phyloP scores from a whole-genome alignment of 2,888 invertebrate species.

The Scaptomyza reducta region DNA sequence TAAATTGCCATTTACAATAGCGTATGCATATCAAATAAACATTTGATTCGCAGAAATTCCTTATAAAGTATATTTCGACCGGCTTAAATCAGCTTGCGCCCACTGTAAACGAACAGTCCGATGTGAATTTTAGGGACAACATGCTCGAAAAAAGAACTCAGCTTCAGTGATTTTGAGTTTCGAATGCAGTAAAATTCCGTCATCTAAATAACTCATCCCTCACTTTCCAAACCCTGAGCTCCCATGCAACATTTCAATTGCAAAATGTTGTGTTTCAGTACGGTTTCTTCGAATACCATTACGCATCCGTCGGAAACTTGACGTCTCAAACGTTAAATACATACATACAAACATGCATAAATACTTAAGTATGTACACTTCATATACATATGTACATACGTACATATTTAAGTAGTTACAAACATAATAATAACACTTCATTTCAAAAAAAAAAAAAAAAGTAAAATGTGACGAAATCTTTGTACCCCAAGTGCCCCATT shows the following conservation, averaged over 20 bases:
- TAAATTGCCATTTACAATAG: slow-evolving; percentile 6
- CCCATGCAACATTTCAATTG: slow-evolving; percentile 14
- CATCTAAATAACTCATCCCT: slow-evolving; percentile 10
- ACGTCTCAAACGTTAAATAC: slow-evolving; percentile 4
- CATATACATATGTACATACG: too few relatives aligned
- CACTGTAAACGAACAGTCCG: slow-evolving; percentile 48
- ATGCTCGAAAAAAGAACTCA: slow-evolving; percentile 61
- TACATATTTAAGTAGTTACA: slow-evolving; percentile 9
- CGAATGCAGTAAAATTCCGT: slow-evolving; percentile 37
- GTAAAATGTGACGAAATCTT: slow-evolving; percentile 49
- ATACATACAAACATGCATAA: background rate
- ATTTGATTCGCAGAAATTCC: background rate
- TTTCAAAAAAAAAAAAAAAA: slow-evolving; percentile 21
- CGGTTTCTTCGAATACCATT: slow-evolving; percentile 39
- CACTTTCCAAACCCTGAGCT: background rate
- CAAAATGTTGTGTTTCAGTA: slow-evolving; percentile 38
- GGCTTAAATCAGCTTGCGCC: slow-evolving; percentile 30
- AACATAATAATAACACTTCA: slow-evolving; percentile 12
- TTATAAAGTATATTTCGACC: slow-evolving; percentile 18
- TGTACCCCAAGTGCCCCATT: slow-evolving; percentile 30
- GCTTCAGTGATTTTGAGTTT: slow-evolving; percentile 54
- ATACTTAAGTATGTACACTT: slow-evolving; percentile 3
- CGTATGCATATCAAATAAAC: background rate
- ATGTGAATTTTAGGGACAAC: slow-evolving; percentile 56
- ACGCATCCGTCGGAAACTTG: slow-evolving; percentile 30